Conservation (phyloP, 2,888 invertebrate genomes). For the Apodemia zela region DNA sequence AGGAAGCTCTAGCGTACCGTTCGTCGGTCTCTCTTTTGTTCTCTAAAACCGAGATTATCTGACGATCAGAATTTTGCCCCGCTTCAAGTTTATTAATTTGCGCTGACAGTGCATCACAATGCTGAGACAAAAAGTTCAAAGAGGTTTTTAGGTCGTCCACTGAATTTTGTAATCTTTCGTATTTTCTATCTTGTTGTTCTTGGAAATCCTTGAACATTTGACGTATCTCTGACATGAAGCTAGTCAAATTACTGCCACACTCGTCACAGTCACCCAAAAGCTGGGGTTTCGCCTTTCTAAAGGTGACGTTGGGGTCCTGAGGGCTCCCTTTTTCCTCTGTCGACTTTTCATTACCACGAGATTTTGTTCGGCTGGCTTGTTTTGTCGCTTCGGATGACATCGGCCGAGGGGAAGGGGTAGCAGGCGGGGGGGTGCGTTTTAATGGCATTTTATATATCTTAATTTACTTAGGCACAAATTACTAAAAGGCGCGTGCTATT, state of each 20-base stretch:
- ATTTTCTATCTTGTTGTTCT: not conserved
- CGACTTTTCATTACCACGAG: not conserved
- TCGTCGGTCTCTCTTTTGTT: not conserved
- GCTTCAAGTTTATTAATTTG: not conserved
- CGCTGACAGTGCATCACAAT: constrained; percentile 1
- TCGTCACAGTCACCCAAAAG: not conserved
- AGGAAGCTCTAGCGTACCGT: constrained; percentile 5
- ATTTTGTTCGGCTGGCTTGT: not conserved
- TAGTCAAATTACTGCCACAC: not conserved
- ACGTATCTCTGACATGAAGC: constrained; percentile 2
- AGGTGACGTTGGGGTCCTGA: not conserved
- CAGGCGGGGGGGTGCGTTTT: not conserved
- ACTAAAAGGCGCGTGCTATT: not conserved
- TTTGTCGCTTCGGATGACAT: not conserved
- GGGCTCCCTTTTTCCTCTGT: not conserved
- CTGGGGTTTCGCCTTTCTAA: not conserved
- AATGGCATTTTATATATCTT: not conserved
- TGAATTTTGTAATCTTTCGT: not conserved
- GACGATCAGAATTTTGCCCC: not conserved
- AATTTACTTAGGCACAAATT: no score
- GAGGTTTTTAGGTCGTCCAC: not conserved
- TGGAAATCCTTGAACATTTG: constrained; percentile 2
- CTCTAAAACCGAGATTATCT: not conserved
- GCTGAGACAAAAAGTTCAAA: not conserved
- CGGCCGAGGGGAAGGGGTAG: not conserved